A percentile compares a stretch with the other conserved stretches of the same genome.
phyloP scores from a whole-genome alignment of 2,797 vertebrate species.

The Carcharodon carcharias region DNA sequence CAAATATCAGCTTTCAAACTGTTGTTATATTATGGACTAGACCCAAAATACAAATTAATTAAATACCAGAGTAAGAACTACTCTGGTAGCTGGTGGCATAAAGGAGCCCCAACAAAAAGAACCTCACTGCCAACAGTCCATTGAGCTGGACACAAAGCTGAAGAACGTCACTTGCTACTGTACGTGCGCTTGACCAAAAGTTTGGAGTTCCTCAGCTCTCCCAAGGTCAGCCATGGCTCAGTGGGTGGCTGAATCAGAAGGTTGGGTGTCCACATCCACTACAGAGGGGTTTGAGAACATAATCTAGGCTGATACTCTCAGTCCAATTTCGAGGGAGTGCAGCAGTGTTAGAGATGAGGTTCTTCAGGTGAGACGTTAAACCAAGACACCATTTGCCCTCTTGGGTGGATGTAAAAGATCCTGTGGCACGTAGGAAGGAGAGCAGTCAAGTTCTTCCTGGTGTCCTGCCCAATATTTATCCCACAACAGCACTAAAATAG shows the following conservation, averaged over 20 bases:
- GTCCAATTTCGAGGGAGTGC: neutral
- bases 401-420: neutral
- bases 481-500: neutral
- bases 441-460: neutral
- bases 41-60: neutral
- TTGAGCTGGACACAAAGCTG: too few relatives aligned
- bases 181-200: neutral
- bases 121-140: neutral
- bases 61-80: neutral
- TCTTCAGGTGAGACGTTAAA: neutral
- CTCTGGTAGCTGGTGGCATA: too few relatives aligned
- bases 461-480: neutral
- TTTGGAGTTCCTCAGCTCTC: too few relatives aligned
- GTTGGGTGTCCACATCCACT: neutral
- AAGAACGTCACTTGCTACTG: too few relatives aligned
- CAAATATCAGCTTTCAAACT: neutral
- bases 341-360: neutral
- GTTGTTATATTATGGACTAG: neutral
- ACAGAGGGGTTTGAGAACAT: neutral
- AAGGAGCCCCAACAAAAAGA: neutral
- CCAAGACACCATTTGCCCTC: neutral
- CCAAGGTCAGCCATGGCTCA: neutral
- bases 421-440: neutral
- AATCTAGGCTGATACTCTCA: neutral
- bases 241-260: neutral